Conservation (phyloP, 2,888 invertebrate genomes). For the Ectemnius continuus region DNA sequence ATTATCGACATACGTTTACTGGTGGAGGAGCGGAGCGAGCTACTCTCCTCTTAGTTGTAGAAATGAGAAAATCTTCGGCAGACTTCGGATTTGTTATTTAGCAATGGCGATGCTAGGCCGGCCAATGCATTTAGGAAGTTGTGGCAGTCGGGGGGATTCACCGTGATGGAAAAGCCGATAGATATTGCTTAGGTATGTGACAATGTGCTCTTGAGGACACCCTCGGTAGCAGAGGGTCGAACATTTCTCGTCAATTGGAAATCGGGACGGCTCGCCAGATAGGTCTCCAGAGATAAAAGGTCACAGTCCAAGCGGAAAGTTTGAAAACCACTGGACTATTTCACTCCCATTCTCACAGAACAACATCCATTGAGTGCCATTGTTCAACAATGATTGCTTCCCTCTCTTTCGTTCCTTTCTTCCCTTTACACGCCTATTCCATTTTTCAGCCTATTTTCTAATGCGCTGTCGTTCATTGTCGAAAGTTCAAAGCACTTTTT, state of each 20-base stretch:
- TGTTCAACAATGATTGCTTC: conserved; percentile 31
- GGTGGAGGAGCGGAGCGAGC: too few relatives aligned
- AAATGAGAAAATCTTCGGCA: too few relatives aligned
- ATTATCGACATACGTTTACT: too few relatives aligned
- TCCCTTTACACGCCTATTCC: conserved; percentile 10
- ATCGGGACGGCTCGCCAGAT: conserved; percentile 10
- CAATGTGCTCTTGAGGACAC: not conserved
- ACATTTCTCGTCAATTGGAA: conserved; percentile 14
- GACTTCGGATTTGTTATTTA: too few relatives aligned
- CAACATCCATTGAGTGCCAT: conserved; percentile 34
- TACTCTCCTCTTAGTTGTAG: too few relatives aligned
- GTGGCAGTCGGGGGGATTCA: too few relatives aligned
- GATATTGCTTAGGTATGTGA: too few relatives aligned
- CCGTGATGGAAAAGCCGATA: not conserved
- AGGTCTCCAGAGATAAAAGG: conserved; percentile 27
- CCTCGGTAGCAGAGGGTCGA: not conserved
- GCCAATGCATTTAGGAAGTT: too few relatives aligned
- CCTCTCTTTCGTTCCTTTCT: conserved; percentile 10
- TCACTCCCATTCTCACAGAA: conserved; percentile 27
- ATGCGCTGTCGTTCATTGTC: too few relatives aligned
- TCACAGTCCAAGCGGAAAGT: conserved; percentile 30
- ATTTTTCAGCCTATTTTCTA: not conserved
- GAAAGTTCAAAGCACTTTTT: not conserved
- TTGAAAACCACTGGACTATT: conserved; percentile 26
- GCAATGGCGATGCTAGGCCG: too few relatives aligned